Evolutionary conservation across 1,140 invertebrate genomes (phyloP).

Genomic region (Mamestra configurata): DNA sequence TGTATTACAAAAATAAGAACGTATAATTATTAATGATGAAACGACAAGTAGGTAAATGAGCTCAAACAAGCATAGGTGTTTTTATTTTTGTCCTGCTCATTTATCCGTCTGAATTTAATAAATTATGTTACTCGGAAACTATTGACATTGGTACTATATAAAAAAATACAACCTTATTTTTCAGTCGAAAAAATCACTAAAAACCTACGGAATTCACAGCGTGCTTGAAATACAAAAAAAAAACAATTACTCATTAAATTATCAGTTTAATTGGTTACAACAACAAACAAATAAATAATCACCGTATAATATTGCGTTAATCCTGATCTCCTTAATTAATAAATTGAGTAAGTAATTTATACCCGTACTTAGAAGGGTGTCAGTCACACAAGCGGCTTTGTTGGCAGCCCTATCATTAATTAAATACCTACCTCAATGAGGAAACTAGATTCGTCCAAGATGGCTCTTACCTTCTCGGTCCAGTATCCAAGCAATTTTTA

Average conservation of each 20-base stretch:
- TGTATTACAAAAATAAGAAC: too few species aligned
- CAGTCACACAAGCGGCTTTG: slow-evolving; percentile 18
- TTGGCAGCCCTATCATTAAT: slow-evolving; percentile 42
- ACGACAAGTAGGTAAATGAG: too few species aligned
- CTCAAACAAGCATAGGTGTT: too few species aligned
- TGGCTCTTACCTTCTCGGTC: not conserved
- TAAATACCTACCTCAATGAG: slow-evolving; percentile 28
- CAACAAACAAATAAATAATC: not conserved
- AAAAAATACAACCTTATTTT: too few species aligned
- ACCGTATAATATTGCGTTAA: not conserved
- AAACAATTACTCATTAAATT: not conserved
- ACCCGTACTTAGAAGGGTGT: slow-evolving; percentile 23
- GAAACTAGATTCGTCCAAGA: slow-evolving; percentile 23
- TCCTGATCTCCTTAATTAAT: not conserved
- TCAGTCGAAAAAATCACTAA: too few species aligned
- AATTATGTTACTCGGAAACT: too few species aligned
- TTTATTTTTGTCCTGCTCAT: too few species aligned
- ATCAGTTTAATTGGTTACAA: not conserved
- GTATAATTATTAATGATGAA: too few species aligned
- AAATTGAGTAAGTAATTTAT: slow-evolving; percentile 40
- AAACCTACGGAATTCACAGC: too few species aligned
- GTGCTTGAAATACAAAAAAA: too few species aligned
- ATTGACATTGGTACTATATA: too few species aligned
- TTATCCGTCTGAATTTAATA: too few species aligned
- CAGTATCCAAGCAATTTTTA: not conserved